Evolutionary conservation across 35 echinoderm and acorn worm species (phyloP).

Genomic region (Apostichopus californicus): DNA sequence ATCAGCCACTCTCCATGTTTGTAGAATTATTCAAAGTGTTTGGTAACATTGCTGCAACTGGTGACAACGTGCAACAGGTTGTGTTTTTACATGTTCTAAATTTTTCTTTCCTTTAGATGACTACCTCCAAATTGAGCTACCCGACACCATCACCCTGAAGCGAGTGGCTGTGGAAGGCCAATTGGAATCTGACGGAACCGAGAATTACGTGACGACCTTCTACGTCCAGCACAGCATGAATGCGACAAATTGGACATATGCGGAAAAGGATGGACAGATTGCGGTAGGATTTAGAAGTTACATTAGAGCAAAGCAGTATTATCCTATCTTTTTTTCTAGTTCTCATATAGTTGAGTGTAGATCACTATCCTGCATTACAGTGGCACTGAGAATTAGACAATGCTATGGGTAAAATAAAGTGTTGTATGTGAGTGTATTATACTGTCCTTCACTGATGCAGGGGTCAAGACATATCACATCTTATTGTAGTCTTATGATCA

Average conservation of each 20-base stretch:
- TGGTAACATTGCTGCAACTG: neutral
- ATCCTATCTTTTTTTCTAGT: no score
- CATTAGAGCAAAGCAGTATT: no score
- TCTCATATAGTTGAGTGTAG: no score
- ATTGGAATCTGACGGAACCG: neutral
- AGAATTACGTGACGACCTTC: constrained; percentile 59
- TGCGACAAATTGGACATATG: constrained; percentile 50
- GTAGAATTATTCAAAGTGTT: no score
- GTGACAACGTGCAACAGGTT: neutral
- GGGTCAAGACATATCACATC: no score
- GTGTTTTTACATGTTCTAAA: neutral
- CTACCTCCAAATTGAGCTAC: constrained; percentile 69
- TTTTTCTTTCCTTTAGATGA: constrained; percentile 41
- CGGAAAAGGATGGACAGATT: constrained; percentile 28
- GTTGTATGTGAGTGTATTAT: no score
- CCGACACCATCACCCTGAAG: constrained; percentile 65
- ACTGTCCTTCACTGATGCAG: no score
- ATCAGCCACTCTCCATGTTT: no score
- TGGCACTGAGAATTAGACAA: no score
- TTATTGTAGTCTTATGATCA: no score
- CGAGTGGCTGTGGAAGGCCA: constrained; percentile 67
- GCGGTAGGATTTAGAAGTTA: constrained; percentile 34
- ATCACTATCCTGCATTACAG: no score
- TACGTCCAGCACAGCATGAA: constrained; percentile 54
- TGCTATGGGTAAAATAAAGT: no score